Conservation (phyloP, 2,113 vertebrate genomes). For the Vulpes vulpes region DNA sequence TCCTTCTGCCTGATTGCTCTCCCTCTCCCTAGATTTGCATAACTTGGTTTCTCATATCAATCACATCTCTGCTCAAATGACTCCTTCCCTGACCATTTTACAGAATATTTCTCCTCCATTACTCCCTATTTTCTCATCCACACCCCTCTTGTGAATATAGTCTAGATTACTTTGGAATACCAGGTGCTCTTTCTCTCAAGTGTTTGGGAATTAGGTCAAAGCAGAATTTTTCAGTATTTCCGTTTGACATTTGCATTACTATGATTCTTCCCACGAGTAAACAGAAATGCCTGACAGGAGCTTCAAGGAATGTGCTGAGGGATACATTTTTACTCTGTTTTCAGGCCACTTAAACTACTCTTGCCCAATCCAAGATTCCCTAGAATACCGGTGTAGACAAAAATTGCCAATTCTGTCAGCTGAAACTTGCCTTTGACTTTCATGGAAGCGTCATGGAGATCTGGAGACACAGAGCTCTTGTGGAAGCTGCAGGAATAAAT, state of each 20-base stretch:
- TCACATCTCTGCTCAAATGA: background rate
- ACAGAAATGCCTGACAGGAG: background rate
- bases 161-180: background rate
- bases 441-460: background rate
- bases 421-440: background rate
- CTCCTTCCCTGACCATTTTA: background rate
- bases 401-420: background rate
- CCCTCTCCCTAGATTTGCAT: background rate
- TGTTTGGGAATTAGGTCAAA: background rate
- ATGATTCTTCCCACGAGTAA: background rate
- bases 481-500: background rate
- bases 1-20: background rate
- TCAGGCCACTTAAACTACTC: background rate
- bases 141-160: background rate
- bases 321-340: background rate
- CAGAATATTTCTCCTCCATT: background rate
- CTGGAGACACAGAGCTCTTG: background rate
- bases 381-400: background rate
- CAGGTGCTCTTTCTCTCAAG: background rate
- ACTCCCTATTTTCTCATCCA: background rate
- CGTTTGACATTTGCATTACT: background rate
- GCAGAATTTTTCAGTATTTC: slow-evolving; percentile 7
- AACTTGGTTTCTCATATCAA: background rate
- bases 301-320: background rate
- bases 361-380: background rate